A percentile compares a stretch with the other conserved stretches of the same genome.
These are phyloP conservation scores for Cephalopterus ornatus DNA, from an alignment of 2,113 vertebrate species.

Conservation along the genomic window DNA sequence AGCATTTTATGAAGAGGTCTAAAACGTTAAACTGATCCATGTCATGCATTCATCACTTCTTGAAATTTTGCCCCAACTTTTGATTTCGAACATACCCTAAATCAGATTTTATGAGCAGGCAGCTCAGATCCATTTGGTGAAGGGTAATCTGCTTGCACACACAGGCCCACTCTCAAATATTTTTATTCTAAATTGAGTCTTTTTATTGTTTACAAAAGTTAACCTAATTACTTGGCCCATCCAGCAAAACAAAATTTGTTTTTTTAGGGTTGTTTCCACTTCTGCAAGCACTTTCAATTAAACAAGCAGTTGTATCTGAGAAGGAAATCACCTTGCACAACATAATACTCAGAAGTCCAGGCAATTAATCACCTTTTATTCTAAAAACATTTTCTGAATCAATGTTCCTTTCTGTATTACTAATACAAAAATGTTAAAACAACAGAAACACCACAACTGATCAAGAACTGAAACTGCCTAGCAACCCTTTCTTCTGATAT, in stretches of 20 bases:
- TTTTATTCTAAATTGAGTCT: not conserved
- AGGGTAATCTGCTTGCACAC: not conserved
- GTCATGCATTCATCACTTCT: not conserved
- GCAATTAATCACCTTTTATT: not conserved
- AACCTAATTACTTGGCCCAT: not conserved
- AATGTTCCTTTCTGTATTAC: not conserved
- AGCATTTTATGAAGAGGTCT: not conserved
- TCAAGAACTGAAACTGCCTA: not conserved
- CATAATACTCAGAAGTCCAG: not conserved
- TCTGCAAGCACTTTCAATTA: not conserved
- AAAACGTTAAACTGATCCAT: not conserved
- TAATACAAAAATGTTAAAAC: not conserved
- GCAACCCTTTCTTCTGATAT: not conserved
- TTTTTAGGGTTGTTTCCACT: not conserved
- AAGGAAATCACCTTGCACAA: not conserved
- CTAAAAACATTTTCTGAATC: not conserved
- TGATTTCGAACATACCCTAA: not conserved
- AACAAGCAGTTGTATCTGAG: not conserved
- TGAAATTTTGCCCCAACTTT: not conserved
- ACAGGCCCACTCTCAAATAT: not conserved
- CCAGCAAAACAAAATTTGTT: not conserved
- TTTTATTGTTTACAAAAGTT: not conserved
- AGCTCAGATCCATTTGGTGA: not conserved
- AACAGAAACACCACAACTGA: not conserved
- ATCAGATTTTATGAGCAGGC: not conserved